Base-by-base conservation (phyloP, 2,888 invertebrate species). In the Argynnis bischoffii region DNA sequence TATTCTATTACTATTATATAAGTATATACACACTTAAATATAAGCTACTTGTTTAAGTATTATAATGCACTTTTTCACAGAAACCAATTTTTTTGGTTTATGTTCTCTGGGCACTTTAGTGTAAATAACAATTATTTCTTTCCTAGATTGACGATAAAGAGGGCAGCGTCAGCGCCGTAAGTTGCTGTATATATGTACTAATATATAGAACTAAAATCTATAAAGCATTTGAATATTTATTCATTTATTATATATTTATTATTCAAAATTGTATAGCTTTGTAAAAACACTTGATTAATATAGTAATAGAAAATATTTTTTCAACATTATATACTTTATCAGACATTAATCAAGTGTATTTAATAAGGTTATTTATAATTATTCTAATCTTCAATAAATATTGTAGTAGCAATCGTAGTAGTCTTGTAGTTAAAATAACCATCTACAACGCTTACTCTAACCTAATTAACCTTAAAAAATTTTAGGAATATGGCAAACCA, bases 81-180 rank as follows among this genome's bases (percentile, higher is more conserved):
- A 15, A 31, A 26, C 54, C 54, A 55, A 31, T 8, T 18, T n/a
- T 31, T 18, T 55, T 14, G 21, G 46, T 57, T 57, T 21, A 15
- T 15, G 15, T 21, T 21, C 21, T 26, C 11, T 59, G 57, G 57
- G 56, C 18, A 56, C 56, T 46, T 35, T 56, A 56, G n/a, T 65
- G 26, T 53, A 57, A 41, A 50, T 67, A 64, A 69, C 48, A 48
- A 59, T 66, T 69, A 72, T 73, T 74, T 74, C 70, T 75, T 74
- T 66, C 72, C 53, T 75, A 75, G 75, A 72, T 60, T 69, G 67
- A 69, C 55, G 53, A 64, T 66, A 67, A 70, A 64, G 56, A 46
- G 69, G 69, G 64, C 64, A 47, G 54, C 67, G 54, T 46, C 26
- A 54, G 55, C 47, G 51, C 55, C 55, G 75, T 75, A 75, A 75